Conservation (phyloP, 2,113 vertebrate genomes). For the Ginglymostoma cirratum region DNA sequence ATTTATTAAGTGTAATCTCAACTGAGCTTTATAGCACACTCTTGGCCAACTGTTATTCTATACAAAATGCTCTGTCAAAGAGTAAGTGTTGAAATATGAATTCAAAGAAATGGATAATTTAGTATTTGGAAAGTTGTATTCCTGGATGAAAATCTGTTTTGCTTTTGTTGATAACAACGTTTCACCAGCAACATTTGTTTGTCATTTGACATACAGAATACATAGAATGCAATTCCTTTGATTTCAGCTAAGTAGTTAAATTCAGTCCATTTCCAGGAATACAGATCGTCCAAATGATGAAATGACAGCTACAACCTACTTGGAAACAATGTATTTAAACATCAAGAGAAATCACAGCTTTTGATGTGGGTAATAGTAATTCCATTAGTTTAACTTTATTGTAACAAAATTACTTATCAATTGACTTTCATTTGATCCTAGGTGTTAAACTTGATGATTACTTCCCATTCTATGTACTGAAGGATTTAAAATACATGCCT, state of each 20-base stretch:
- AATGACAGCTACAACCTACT: background rate
- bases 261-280: background rate
- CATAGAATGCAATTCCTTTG: background rate
- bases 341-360: background rate
- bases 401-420: background rate
- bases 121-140: background rate
- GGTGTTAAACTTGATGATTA: background rate
- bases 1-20: background rate
- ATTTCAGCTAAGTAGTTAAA: background rate
- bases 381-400: background rate
- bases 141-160: constrained; percentile 16
- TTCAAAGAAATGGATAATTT: background rate
- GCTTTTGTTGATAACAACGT: constrained; percentile 14
- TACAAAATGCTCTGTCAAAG: background rate
- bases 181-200: constrained; percentile 16
- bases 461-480: background rate
- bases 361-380: background rate
- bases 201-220: constrained; percentile 2
- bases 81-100: background rate
- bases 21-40: constrained; percentile 1
- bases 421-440: background rate
- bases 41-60: background rate
- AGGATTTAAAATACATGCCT: background rate
- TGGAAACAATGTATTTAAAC: constrained; percentile 5
- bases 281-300: constrained; percentile 10